Conservation (phyloP, 2,113 vertebrate genomes). For the Marcusenius ussheri region DNA sequence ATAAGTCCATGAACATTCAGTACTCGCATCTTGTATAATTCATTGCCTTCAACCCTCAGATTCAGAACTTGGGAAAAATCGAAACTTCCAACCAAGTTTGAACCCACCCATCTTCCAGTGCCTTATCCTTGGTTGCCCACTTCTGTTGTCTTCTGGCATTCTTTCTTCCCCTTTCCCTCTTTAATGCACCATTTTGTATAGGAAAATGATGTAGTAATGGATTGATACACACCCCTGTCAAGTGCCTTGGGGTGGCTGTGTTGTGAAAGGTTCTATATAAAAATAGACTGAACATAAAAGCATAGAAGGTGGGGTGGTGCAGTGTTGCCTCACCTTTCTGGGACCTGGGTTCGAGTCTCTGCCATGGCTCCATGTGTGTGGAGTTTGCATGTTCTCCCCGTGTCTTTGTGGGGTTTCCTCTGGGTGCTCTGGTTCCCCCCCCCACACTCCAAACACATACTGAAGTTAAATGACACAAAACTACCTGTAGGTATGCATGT, state of each 20-base stretch:
- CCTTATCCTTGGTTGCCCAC: background rate
- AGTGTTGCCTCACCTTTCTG: background rate
- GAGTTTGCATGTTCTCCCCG: background rate
- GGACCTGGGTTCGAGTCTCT: background rate
- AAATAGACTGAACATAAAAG: background rate
- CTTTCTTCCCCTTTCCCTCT: background rate
- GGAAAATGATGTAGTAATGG: background rate
- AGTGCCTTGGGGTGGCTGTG: background rate
- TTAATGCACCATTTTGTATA: background rate
- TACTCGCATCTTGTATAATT: constrained; percentile 25
- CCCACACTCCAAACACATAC: too few relatives aligned
- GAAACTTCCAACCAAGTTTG: background rate
- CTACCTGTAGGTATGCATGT: too few relatives aligned
- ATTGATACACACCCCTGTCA: background rate
- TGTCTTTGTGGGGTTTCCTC: background rate
- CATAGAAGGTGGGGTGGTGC: background rate
- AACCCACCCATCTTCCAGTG: background rate
- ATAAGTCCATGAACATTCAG: constrained; percentile 29
- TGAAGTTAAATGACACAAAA: too few relatives aligned
- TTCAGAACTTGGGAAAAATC: background rate
- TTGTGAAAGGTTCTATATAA: background rate
- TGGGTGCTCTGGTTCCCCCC: background rate
- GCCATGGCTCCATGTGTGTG: background rate
- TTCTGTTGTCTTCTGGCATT: background rate
- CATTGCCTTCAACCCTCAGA: constrained; percentile 26